These are phyloP conservation scores for Erebia epiphron DNA, from an alignment of 2,888 invertebrate genomes.

Conservation along the genomic window DNA sequence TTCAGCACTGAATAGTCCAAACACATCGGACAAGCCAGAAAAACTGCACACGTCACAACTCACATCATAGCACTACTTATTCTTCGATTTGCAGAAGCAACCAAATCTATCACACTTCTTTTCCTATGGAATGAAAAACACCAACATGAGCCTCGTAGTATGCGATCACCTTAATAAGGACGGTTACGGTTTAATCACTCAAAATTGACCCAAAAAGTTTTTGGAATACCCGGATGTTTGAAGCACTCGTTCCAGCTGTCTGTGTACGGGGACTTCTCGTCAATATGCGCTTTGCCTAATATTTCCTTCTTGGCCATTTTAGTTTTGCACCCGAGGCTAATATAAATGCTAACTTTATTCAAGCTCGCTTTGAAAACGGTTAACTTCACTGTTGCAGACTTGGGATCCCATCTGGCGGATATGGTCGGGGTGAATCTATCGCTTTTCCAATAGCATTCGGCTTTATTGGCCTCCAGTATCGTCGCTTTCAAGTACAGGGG, in stretches of 20 bases:
- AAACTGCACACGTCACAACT: no score
- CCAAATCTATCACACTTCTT: no score
- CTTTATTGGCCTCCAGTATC: constrained; percentile 86
- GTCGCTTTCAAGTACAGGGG: constrained; percentile 91
- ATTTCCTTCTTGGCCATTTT: constrained; percentile 87
- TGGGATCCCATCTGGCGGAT: constrained; percentile 89
- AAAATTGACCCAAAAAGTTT: constrained; percentile 84
- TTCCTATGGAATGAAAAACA: no score
- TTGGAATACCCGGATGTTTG: constrained; percentile 78
- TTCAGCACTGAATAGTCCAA: no score
- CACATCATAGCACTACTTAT: no score
- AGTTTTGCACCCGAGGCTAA: constrained; percentile 86
- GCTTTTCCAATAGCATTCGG: constrained; percentile 87
- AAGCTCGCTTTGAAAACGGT: constrained; percentile 85
- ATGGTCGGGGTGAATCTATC: constrained; percentile 88
- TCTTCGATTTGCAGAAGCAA: no score
- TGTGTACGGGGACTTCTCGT: constrained; percentile 81
- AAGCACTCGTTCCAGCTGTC: constrained; percentile 86
- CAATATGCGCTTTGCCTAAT: constrained; percentile 86
- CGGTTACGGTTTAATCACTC: constrained; percentile 57
- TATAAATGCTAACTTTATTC: constrained; percentile 85
- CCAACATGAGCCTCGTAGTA: no score
- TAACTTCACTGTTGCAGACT: constrained; percentile 84
- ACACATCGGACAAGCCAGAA: no score
- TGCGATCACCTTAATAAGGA: background rate